Base-by-base conservation (phyloP, 2,797 vertebrate genomes). In the Schizopygopsis malacanthus region DNA sequence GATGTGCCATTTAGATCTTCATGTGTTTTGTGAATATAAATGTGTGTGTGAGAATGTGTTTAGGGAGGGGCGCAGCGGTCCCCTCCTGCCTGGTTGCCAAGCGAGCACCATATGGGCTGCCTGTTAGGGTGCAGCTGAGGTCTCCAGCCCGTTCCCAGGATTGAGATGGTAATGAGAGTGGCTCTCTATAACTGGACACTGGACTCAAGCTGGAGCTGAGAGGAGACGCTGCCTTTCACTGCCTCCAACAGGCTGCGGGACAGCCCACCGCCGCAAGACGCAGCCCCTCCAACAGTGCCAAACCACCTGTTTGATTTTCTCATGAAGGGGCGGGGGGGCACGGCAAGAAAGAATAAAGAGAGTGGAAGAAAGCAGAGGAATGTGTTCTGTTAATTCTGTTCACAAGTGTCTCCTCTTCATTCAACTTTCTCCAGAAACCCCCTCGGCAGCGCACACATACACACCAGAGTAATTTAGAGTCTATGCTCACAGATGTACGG, bases 291-390 rank as follows among this genome's bases (percentile, higher is more conserved):
- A 93, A 93, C 95, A 94, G 94, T 93, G 93, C 93, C 90, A 92
- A 95, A 95, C 94, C 95, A 96, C 95, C 95, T 96, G 95, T 95
- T 96, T 95, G 95, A 96, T 96, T 96, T 95, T 95, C 95, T 94
- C 95, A 95, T 94, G 94, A 93, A 93, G 92, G 90, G 89, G 92
- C 93, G 91, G 92, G 91, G 90, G 67, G 56, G 83, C 87, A 88
- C 25, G 65, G 41, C 65, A 77, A 72, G 43, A 85, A 81, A 61
- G 43, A 75, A 76, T 47, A 67, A 85, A 86, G 72, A 4, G 59
- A 52, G 92, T 59, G 61, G 92, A 92, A 92, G 92, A 90, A 92
- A 91, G 91, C 93, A 93, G 92, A 95, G 94, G 95, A 96, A 95
- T 96, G 94, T 94, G 94, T 94, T 93, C 92, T 92, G 94, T 94